Base-by-base conservation (phyloP, 2,797 vertebrate species). In the Argya squamiceps region DNA sequence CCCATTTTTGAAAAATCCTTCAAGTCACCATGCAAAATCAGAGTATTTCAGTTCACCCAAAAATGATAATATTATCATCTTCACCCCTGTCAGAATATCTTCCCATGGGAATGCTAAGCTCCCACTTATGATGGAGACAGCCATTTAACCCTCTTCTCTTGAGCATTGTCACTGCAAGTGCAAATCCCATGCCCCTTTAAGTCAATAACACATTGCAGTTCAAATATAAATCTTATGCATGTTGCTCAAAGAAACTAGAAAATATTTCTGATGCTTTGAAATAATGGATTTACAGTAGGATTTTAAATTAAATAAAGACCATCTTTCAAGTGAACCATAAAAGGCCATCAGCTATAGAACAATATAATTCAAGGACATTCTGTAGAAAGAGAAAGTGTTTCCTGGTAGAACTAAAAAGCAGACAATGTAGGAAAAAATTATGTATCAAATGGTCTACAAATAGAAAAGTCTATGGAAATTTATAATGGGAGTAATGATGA, bases 401-500 rank as follows among this genome's bases (percentile, higher is more conserved):
- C 77, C 84, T 75, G 47, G 69, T 88, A 84, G 86, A 93, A 71
- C 39, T 36, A 36, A 84, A 76, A 89, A 58, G 3, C 32, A 85
- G 52, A 76, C 9, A 4, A 78, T n/a, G n/a, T 59, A 78, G 73
- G 89, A 89, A 82, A 63, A 92, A 93, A 90, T 77, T 67, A 71
- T 43, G 37, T 80, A 84, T 84, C 74, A 88, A 96, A 58, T 90
- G 62, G 41, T 53, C 77, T 79, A 70, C 79, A 88, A 89, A 97
- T 64, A 96, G 84, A 88, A 88, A 92, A 86, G 70, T 83, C 75
- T 26, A 12, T 27, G 56, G 88, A 96, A 92, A 92, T 84, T 43
- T 89, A 92, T 88, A 94, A 86, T 92, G 47, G 78, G 41, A 92
- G 29, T 77, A 88, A 83, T 76, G 84, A 91, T 55, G 64, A 92